These are phyloP conservation scores for Sebastes taczanowskii DNA, from an alignment of 2,797 vertebrate genomes.

Conservation along the genomic window DNA sequence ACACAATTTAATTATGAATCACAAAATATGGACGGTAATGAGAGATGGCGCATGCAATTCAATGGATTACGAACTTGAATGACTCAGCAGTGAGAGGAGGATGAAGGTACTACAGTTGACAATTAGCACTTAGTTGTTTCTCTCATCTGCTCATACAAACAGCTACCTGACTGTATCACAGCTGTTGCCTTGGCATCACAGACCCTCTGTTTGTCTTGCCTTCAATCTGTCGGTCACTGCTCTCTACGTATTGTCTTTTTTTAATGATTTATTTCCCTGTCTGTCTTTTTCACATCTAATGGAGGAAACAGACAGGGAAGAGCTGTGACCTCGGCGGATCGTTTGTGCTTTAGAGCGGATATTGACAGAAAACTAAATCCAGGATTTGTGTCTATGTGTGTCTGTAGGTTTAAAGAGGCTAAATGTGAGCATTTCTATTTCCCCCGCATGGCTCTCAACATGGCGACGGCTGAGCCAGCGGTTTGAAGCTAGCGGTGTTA, in stretches of 20 bases:
- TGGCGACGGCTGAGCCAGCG: too few species aligned
- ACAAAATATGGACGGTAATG: conserved; percentile 47
- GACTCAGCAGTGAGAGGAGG: conserved; percentile 54
- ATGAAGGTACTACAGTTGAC: conserved; percentile 33
- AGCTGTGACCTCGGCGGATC: neutral
- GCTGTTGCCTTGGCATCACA: neutral
- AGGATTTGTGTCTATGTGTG: neutral
- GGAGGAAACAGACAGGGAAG: neutral
- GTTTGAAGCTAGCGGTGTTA: rapidly evolving
- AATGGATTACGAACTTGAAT: conserved; percentile 51
- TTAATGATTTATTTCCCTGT: neutral
- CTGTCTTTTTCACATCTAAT: conserved; percentile 11
- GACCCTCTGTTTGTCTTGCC: conserved; percentile 14
- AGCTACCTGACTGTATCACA: conserved; percentile 13
- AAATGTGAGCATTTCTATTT: neutral
- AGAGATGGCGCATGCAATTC: conserved; percentile 82
- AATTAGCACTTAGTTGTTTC: conserved; percentile 14
- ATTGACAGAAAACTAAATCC: neutral
- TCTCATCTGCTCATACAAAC: conserved; percentile 11
- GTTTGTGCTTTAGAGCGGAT: neutral
- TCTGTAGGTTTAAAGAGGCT: neutral
- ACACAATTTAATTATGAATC: conserved; percentile 57
- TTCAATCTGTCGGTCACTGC: conserved; percentile 2
- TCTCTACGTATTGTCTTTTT: neutral
- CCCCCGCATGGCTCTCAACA: neutral